A percentile compares a stretch with the other conserved stretches of the same genome.
Conservation (phyloP, 2,888 invertebrate species). For the Nymphalis c-album region DNA sequence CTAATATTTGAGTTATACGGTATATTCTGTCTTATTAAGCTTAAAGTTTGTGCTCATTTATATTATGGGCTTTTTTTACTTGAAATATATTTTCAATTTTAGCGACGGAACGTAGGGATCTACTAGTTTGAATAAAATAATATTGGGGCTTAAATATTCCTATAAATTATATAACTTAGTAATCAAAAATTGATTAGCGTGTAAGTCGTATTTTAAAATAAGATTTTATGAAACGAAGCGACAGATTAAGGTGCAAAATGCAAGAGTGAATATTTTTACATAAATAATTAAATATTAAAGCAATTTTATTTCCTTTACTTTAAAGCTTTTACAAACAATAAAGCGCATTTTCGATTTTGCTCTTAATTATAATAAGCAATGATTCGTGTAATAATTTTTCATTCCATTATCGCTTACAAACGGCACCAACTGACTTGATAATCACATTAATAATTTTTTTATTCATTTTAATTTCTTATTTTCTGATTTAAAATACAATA, state of each 20-base stretch:
- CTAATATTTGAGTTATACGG: background rate
- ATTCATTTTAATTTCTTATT: slow-evolving; percentile 32
- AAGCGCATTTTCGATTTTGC: too few relatives aligned
- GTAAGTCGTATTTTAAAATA: too few relatives aligned
- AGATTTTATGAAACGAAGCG: too few relatives aligned
- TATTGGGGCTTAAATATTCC: background rate
- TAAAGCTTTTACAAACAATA: too few relatives aligned
- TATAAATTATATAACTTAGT: background rate
- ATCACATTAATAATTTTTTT: slow-evolving; percentile 25
- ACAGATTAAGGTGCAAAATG: too few relatives aligned
- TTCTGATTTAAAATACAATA: slow-evolving; percentile 30
- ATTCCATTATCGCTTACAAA: background rate
- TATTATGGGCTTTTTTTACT: background rate
- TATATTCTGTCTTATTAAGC: background rate
- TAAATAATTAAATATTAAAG: too few relatives aligned
- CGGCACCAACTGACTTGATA: background rate
- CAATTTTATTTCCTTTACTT: too few relatives aligned
- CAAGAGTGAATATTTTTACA: too few relatives aligned
- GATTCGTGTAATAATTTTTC: too few relatives aligned
- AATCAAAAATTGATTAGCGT: too few relatives aligned
- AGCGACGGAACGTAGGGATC: background rate
- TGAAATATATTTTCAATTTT: slow-evolving; percentile 7
- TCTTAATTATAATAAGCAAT: too few relatives aligned
- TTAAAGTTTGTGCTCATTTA: slow-evolving; percentile 4
- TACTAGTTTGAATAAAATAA: background rate